Conservation (phyloP, 2,888 invertebrate genomes). For the Embidobia sp. region DNA sequence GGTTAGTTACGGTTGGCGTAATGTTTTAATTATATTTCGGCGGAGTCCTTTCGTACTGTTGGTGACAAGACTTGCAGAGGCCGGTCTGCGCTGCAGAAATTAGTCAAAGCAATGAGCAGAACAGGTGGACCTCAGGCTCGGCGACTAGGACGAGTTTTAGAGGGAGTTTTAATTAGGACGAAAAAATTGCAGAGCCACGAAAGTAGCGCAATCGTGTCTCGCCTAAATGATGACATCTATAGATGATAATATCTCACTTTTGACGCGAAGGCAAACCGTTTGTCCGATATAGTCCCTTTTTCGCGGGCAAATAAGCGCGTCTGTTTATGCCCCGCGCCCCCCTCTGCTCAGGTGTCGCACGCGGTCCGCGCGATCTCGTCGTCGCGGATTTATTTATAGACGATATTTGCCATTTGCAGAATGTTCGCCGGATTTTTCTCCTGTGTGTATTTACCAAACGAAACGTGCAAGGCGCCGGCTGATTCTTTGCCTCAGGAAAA, state of each 20-base stretch:
- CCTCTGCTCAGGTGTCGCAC: constrained; percentile 39
- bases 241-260: constrained; percentile 56
- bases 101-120: constrained; percentile 32
- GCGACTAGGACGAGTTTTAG: constrained; percentile 29
- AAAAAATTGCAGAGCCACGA: constrained; percentile 43
- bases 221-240: constrained; percentile 45
- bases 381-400: constrained; percentile 55
- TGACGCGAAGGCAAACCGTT: constrained; percentile 37
- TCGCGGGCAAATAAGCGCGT: constrained; percentile 18
- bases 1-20: too few species aligned
- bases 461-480: constrained; percentile 41
- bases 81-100: too few species aligned
- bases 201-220: constrained; percentile 44
- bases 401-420: constrained; percentile 59
- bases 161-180: constrained; percentile 30
- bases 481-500: constrained; percentile 47
- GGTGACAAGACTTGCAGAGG: too few species aligned
- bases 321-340: constrained; percentile 7
- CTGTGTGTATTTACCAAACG: constrained; percentile 55
- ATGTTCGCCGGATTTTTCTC: constrained; percentile 39
- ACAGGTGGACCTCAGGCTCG: constrained; percentile 21
- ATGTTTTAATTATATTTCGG: too few species aligned
- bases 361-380: constrained; percentile 18
- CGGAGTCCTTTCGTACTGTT: too few species aligned
- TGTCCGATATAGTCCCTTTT: constrained; percentile 18